Base-by-base conservation (phyloP, 2,888 invertebrate genomes). In the Acrobasis suavella region DNA sequence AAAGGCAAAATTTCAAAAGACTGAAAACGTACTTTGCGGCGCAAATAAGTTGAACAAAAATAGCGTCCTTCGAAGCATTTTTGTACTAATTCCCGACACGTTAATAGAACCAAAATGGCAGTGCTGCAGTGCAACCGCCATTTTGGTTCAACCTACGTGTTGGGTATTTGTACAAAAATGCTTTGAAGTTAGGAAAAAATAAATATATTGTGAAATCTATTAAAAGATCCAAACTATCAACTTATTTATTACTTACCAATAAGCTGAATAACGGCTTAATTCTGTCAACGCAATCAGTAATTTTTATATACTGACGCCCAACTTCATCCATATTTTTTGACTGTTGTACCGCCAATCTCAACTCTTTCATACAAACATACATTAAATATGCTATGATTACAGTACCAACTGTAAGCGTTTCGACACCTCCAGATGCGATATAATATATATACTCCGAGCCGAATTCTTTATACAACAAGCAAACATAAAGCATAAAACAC, bases 231-330 rank as follows among this genome's bases (percentile, higher is more conserved):
- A n/a, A n/a, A n/a, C n/a, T n/a, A n/a, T n/a, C n/a, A n/a, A n/a
- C n/a, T n/a, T n/a, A n/a, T n/a, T n/a, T n/a, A 51, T 51, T 14
- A 51, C 51, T 51, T 51, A 51, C 51, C 32, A 51, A 10, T 32
- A 51, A 32, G 14, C 51, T 32, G 32, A 17, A 51, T 3, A 17
- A 51, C 6, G 51, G 51, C 22, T 51, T 51, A 10, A 51, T 51
- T 9, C 32, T 16, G 22, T 22, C 51, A 22, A 51, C 17, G 14
- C 51, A 51, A 22, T 51, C 51, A 22, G 32, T 3, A 22, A 51
- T 51, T 10, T 51, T 2, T 2, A 22, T 17, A 5, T 51, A 51
- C 7, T 51, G 32, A 10, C 32, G 10, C 2, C 9, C 5, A 2
- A 17, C 2, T 14, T 1, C 6, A 32, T 51, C 14, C 2, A 51